Conservation (phyloP, 2,113 vertebrate genomes). For the Tragelaphus imberbis region DNA sequence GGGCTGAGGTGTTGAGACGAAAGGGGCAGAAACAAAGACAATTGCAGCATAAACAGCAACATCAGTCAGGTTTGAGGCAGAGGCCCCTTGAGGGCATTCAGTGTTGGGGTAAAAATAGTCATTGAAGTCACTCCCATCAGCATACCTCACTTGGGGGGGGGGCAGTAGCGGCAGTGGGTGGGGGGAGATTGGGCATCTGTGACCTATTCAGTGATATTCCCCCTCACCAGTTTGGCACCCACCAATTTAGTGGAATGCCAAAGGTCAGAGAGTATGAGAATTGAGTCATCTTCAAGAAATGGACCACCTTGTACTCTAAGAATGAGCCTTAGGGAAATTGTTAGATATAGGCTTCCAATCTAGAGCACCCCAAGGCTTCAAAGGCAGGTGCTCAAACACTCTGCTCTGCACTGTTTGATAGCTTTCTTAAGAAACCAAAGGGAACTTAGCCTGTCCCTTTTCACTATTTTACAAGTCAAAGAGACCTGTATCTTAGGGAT, state of each 20-base stretch:
- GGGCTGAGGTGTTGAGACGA: neutral
- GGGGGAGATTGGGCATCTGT: neutral
- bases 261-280: neutral
- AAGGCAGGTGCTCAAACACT: neutral
- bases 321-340: neutral
- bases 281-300: neutral
- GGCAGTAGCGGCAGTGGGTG: neutral
- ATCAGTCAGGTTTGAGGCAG: neutral
- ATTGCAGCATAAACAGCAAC: neutral
- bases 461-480: neutral
- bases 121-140: neutral
- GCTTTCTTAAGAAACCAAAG: neutral
- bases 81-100: too few species aligned
- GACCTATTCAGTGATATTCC: neutral
- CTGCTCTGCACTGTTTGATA: neutral
- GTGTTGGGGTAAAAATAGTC: neutral
- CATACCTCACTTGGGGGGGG: neutral
- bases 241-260: neutral
- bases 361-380: neutral
- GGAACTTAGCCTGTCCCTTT: neutral
- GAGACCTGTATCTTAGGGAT: neutral
- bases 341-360: neutral
- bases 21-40: neutral
- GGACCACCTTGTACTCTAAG: neutral
- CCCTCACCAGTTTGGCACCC: neutral